Evolutionary conservation across 2,888 invertebrate species (phyloP).

Genomic region (Xylophagus ater): DNA sequence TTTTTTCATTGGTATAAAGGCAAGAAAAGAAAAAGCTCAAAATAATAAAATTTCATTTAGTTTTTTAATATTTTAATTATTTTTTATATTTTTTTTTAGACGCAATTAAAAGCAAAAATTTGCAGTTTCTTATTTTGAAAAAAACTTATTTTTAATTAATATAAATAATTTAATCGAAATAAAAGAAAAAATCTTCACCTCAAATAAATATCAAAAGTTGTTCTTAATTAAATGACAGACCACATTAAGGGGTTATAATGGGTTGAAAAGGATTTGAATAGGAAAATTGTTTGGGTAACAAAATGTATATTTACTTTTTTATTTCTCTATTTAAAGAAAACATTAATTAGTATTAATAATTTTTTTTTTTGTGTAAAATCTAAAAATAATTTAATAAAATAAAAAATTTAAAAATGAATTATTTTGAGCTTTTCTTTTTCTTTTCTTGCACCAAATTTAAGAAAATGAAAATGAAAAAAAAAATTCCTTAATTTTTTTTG

Average conservation of each 20-base stretch:
- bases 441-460: constrained; percentile 34
- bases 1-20: constrained; percentile 19
- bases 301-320: constrained; percentile 13
- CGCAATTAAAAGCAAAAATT: constrained; percentile 3
- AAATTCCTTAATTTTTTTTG: too few relatives aligned
- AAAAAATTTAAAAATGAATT: not conserved
- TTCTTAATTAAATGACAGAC: constrained; percentile 34
- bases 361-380: constrained; percentile 4
- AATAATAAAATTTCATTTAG: constrained; percentile 21
- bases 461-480: too few relatives aligned
- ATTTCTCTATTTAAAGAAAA: not conserved
- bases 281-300: constrained; percentile 15
- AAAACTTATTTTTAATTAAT: constrained; percentile 3
- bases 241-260: constrained; percentile 37
- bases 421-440: constrained; percentile 39
- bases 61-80: too few relatives aligned
- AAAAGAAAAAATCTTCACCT: constrained; percentile 10
- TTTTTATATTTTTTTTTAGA: not conserved
- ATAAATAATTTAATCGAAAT: constrained; percentile 12
- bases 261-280: constrained; percentile 22
- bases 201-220: constrained; percentile 13
- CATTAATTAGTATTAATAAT: not conserved
- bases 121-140: not conserved
- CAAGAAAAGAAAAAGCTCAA: constrained; percentile 40
- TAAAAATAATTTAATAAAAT: constrained; percentile 1